Conservation (phyloP, 2,888 invertebrate species). For the Orchestes rusci region DNA sequence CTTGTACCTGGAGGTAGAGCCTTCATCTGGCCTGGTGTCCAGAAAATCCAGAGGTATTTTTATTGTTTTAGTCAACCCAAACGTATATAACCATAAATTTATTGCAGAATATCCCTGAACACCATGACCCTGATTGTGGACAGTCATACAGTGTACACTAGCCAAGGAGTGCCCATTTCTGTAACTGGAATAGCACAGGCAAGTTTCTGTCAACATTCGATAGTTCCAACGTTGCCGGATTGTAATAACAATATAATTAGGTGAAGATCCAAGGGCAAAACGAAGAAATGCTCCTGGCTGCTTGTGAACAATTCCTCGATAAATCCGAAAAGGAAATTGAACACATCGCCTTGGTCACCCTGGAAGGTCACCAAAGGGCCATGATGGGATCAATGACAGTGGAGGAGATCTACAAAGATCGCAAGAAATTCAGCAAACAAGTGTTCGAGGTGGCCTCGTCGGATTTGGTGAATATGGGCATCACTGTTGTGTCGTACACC, state of each 20-base stretch:
- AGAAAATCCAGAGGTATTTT: constrained; percentile 67
- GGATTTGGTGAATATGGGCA: constrained; percentile 93
- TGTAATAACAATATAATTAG: constrained; percentile 46
- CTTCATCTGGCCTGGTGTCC: constrained; percentile 93
- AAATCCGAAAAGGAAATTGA: constrained; percentile 83
- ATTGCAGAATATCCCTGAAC: constrained; percentile 79
- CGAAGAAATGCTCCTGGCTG: constrained; percentile 81
- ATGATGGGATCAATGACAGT: constrained; percentile 98
- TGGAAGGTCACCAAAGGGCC: constrained; percentile 87
- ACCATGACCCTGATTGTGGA: constrained; percentile 97
- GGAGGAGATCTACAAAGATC: constrained; percentile 92
- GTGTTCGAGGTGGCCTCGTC: constrained; percentile 94
- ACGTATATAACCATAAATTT: constrained; percentile 8
- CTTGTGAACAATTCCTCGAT: constrained; percentile 90
- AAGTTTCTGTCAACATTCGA: constrained; percentile 24
- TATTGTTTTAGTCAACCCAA: background rate
- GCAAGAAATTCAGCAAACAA: constrained; percentile 91
- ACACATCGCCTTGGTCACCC: constrained; percentile 82
- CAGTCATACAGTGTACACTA: constrained; percentile 92
- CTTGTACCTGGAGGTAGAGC: constrained; percentile 93
- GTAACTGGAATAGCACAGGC: constrained; percentile 98
- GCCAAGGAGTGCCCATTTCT: constrained; percentile 93
- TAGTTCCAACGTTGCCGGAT: too few species aligned
- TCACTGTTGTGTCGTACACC: constrained; percentile 91
- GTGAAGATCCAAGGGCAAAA: constrained; percentile 86